A percentile compares a stretch with the other conserved stretches of the same genome.
These are phyloP conservation scores for Aphidius ervi DNA, from an alignment of 1,140 invertebrate genomes.

Conservation along the genomic window DNA sequence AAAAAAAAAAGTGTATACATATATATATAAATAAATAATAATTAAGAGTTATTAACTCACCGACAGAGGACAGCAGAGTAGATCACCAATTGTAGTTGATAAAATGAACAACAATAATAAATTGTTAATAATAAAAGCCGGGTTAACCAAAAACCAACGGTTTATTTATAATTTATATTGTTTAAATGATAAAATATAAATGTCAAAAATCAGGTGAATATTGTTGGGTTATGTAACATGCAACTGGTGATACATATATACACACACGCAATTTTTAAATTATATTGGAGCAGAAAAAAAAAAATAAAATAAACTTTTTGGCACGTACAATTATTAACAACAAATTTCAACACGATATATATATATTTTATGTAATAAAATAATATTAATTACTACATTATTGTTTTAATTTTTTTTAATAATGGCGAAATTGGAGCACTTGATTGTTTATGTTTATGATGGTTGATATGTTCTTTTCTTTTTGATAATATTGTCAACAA, in stretches of 20 bases:
- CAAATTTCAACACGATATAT: too few relatives aligned
- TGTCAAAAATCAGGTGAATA: background rate
- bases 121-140: background rate
- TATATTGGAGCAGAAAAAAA: background rate
- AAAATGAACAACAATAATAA: background rate
- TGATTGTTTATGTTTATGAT: too few relatives aligned
- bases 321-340: too few relatives aligned
- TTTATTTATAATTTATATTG: too few relatives aligned
- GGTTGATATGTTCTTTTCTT: too few relatives aligned
- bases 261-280: conserved; percentile 27
- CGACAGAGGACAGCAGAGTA: conserved; percentile 23
- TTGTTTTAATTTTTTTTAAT: too few relatives aligned
- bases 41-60: conserved; percentile 20
- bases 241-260: conserved; percentile 46
- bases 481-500: too few relatives aligned
- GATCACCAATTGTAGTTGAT: background rate
- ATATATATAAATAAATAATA: background rate
- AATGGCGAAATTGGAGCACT: too few relatives aligned
- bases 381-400: too few relatives aligned
- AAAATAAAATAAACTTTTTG: background rate
- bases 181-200: too few relatives aligned
- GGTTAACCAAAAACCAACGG: too few relatives aligned
- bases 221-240: conserved; percentile 43
- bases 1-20: background rate
- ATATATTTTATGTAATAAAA: too few relatives aligned